Evolutionary conservation across 2,888 invertebrate genomes (phyloP).

Genomic region (Drosophila multiciliata): DNA sequence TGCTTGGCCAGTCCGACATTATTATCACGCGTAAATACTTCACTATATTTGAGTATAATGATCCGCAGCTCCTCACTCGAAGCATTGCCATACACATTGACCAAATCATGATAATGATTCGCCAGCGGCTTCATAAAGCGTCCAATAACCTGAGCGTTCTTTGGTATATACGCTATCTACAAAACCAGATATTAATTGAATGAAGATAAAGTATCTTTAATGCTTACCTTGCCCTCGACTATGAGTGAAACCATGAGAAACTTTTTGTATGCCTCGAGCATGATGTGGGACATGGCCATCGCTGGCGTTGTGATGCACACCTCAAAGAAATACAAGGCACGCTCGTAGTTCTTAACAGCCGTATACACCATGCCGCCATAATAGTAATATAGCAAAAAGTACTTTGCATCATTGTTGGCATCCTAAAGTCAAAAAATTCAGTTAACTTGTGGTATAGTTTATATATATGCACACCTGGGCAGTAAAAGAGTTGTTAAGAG

Average conservation of each 20-base stretch:
- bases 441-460: neutral
- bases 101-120: conserved; percentile 94
- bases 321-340: conserved; percentile 97
- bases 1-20: conserved; percentile 93
- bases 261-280: conserved; percentile 99
- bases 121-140: conserved; percentile 94
- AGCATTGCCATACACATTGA: conserved; percentile 91
- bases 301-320: conserved; percentile 98
- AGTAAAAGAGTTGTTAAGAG: neutral
- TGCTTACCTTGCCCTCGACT: conserved; percentile 93
- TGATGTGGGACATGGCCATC: conserved; percentile 97
- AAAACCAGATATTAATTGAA: neutral
- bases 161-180: conserved; percentile 90
- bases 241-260: conserved; percentile 96
- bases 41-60: conserved; percentile 91
- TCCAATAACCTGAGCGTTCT: conserved; percentile 95
- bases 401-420: conserved; percentile 88
- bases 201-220: neutral
- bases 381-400: conserved; percentile 97
- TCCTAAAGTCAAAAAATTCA: conserved; percentile 84
- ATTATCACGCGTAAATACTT: conserved; percentile 91
- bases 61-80: conserved; percentile 89
- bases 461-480: neutral
- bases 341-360: conserved; percentile 95
- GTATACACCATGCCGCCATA: conserved; percentile 99